phyloP scores from a whole-genome alignment of 2,888 invertebrate species.

The Branchipolynoe longqiensis region DNA sequence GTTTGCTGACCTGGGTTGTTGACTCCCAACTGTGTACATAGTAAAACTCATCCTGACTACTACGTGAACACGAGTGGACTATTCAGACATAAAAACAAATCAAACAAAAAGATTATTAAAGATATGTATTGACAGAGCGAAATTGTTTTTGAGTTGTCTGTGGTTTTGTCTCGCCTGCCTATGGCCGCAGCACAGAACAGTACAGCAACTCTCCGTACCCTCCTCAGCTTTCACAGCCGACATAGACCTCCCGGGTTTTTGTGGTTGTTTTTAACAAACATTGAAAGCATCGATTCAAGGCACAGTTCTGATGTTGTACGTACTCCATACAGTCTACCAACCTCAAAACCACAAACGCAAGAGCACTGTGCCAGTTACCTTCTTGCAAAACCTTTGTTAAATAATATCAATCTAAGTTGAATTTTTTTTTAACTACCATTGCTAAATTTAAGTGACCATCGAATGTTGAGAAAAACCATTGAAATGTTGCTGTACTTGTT shows the following conservation, averaged over 20 bases:
- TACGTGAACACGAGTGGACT: conserved; percentile 38
- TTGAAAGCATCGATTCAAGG: too few species aligned
- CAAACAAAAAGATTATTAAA: conserved; percentile 37
- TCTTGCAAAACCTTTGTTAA: too few species aligned
- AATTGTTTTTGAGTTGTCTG: conserved; percentile 31
- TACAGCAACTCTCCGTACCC: conserved; percentile 13
- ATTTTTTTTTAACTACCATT: too few species aligned
- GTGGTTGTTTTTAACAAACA: not conserved
- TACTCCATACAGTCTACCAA: not conserved
- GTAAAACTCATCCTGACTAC: not conserved
- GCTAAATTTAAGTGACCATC: too few species aligned
- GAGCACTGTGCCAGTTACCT: conserved; percentile 26
- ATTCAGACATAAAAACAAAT: conserved; percentile 39
- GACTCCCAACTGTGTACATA: conserved; percentile 31
- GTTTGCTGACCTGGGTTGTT: not conserved
- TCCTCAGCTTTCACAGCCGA: not conserved
- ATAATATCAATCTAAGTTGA: too few species aligned
- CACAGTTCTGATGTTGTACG: conserved; percentile 15
- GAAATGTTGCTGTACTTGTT: conserved; percentile 43
- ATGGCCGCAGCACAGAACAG: conserved; percentile 47
- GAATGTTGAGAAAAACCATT: not conserved
- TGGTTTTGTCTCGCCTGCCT: conserved; percentile 43
- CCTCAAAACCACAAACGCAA: conserved; percentile 12
- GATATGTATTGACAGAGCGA: conserved; percentile 21
- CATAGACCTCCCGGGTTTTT: not conserved